These are phyloP conservation scores for Drosophila busckii DNA, from an alignment of 1,140 invertebrate species.

Conservation along the genomic window DNA sequence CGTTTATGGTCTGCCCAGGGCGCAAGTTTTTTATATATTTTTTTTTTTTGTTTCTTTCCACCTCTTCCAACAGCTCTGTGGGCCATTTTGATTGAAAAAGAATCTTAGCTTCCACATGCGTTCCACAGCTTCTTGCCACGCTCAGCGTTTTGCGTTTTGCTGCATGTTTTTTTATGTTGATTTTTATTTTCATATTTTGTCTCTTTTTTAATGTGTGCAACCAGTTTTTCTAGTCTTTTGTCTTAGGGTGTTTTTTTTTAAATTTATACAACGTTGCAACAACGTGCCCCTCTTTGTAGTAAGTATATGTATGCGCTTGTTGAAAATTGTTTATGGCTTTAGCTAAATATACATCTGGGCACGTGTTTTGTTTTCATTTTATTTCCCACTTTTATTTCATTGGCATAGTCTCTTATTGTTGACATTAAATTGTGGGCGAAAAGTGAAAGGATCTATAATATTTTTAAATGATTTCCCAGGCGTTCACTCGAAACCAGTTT, in stretches of 20 bases:
- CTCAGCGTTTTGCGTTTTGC: constrained; percentile 4
- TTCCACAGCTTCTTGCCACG: no score
- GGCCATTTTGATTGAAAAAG: constrained; percentile 2
- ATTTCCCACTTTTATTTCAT: constrained; percentile 19
- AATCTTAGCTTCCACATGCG: no score
- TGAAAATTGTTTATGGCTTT: no score
- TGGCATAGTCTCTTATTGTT: constrained; percentile 43
- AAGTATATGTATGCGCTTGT: no score
- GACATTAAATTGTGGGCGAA: constrained; percentile 24
- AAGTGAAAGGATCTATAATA: constrained; percentile 33
- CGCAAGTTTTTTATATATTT: constrained; percentile 35
- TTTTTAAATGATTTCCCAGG: constrained; percentile 5
- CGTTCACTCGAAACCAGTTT: no score
- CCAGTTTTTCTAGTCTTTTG: constrained; percentile 64
- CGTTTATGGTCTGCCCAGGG: constrained; percentile 51
- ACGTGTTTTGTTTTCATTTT: constrained; percentile 14
- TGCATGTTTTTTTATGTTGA: constrained; percentile 12
- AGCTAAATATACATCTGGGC: no score
- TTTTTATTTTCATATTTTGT: constrained; percentile 15
- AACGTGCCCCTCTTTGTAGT: constrained; percentile 50
- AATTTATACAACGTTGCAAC: constrained; percentile 35
- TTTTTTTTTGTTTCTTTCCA: constrained; percentile 7
- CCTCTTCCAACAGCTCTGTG: no score
- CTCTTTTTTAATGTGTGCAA: constrained; percentile 30
- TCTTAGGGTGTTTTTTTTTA: constrained; percentile 34